Percentiles rank a stretch among this genome's conserved stretches.
Evolutionary conservation across 1,140 invertebrate species (phyloP).

Genomic region (Megathymus violae): DNA sequence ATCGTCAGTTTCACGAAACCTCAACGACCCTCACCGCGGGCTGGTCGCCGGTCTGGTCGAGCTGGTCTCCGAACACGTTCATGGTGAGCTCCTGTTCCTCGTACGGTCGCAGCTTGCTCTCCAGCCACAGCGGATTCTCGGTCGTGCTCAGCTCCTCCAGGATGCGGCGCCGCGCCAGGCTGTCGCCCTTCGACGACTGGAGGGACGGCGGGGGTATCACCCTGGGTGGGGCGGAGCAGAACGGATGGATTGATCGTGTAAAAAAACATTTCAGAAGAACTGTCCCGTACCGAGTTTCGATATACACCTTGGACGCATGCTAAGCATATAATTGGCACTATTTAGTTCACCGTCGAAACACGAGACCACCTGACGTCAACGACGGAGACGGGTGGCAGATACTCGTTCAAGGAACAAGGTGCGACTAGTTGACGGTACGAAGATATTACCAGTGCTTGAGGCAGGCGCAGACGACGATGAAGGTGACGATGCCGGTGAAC

Average conservation of each 20-base stretch:
- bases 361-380: no score
- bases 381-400: no score
- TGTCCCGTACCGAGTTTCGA: no score
- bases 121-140: conserved; percentile 96
- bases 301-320: no score
- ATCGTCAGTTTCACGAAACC: no score
- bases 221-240: no score
- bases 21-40: conserved; percentile 81
- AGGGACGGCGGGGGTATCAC: conserved; percentile 85
- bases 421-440: no score
- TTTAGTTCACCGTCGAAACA: no score
- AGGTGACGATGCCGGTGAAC: conserved; percentile 93
- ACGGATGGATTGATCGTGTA: no score
- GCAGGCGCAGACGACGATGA: conserved; percentile 94
- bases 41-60: conserved; percentile 81
- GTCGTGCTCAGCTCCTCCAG: conserved; percentile 94
- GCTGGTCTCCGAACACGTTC: conserved; percentile 94
- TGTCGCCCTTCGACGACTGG: conserved; percentile 88
- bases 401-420: no score
- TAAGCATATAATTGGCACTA: no score
- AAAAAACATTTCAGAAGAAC: no score
- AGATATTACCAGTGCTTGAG: conserved; percentile 94
- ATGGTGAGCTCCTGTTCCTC: conserved; percentile 97
- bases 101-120: conserved; percentile 95
- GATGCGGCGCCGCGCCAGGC: conserved; percentile 91